Evolutionary conservation across 2,888 invertebrate species (phyloP), one percentile per base, ranked within the genome.

Genomic region (Drosophila meridionalis): DNA sequence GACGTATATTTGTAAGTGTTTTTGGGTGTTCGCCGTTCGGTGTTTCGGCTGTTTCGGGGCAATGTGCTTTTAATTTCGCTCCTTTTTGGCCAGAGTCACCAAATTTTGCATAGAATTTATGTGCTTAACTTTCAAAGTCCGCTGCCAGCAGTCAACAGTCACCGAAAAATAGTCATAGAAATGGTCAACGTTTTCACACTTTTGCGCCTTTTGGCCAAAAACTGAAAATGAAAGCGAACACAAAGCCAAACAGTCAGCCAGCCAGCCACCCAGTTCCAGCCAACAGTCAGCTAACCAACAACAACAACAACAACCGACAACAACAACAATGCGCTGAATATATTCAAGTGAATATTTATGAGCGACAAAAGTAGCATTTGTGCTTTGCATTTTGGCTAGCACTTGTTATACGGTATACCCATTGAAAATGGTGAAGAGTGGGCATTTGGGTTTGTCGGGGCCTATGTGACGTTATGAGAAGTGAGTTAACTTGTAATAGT

Each of bases 331-430:
- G 40, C 52, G 57, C 80, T 14, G 68, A 74, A 89, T 80, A 86
- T 80, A 86, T 86, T 87, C 89, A 79, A 86, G 87, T 86, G 91
- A 91, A 91, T 91, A 91, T 91, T 91, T 91, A 91, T 91, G 91
- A 90, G 83, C 78, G 77, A 82, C 88, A 87, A 91, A 89, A 90
- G 91, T 83, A 83, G 80, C 84, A 82, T 82, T 91, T 90, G 83
- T 78, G 80, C 82, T 82, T 89, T 87, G 82, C 89, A 87, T 89
- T 85, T 73, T 66, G 80, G 72, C 73, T 32, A 36, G 40, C 58
- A 48, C 36, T 67, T 60, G 47, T 53, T 69, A 28, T 47, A 45
- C 14, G 4, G 20, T 42, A 2, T 58, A 14, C 20, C 28, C 45
- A 26, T 2, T 45, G 26, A 4, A 12, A 32, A 26, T 14, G 43